Base-by-base conservation (phyloP, 2,888 invertebrate genomes). In the Drosophila phalerata region DNA sequence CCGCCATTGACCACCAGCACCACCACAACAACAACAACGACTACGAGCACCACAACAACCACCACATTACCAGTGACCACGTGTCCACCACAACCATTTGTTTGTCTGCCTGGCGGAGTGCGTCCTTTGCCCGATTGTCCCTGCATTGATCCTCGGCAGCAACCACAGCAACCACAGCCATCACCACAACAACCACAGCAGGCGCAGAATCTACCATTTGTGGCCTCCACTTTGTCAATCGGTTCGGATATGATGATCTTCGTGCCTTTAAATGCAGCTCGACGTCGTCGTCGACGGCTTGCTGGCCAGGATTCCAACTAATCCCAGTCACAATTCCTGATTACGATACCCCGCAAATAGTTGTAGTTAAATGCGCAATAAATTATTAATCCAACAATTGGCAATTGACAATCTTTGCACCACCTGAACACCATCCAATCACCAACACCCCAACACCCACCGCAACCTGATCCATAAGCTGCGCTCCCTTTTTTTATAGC, bases 101-200 rank as follows among this genome's bases (percentile, higher is more conserved):
- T 90, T 10, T 92, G 92, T 34, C 75, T 91, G 34, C 74, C 90
- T 0, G 90, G 89, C 2, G 91, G 92, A 4, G 67, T 77, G 13
- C 78, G 86, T 10, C 92, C 92, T 0, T 70, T 91, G 47, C 83
- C 91, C 3, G 78, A 90, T 58, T 93, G 92, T 40, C 92, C 92
- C 17, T 93, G 93, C 68, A 92, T 92, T 28, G 92, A 93, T 88
- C 92, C 93, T 0, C 79, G 92, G 4, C 66, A 77, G 64, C 83
- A 83, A 11, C 62, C 56, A 55, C 72, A 69, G 55, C 60, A 40
- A 10, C 53, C 32, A 11, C 69, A 52, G 34, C 69, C 42, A 13
- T 61, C n/a, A 15, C 38, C 42, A 10, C 37, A 38, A 15, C 48
- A 57, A 0, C 61, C 45, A n/a, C 57, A 43, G 37, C 43, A 17